Evolutionary conservation across 2,113 vertebrate species (phyloP).

Genomic region (Lonchura striata): DNA sequence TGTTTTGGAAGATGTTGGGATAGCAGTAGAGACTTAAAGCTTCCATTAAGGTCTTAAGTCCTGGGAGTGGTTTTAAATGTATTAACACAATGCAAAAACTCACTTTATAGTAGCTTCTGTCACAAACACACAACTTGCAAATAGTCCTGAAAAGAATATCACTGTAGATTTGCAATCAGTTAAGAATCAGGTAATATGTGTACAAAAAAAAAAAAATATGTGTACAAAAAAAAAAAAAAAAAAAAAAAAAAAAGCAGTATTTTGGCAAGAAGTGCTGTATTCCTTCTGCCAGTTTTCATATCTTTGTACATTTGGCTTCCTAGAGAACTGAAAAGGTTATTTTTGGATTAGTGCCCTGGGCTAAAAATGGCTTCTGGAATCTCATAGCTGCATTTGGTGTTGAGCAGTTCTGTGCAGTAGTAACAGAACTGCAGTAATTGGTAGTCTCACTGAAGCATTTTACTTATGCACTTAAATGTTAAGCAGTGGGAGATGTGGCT

Average conservation of each 20-base stretch:
- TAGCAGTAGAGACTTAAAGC: background rate
- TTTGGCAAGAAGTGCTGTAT: background rate
- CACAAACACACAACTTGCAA: background rate
- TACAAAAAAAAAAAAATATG: background rate
- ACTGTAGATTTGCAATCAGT: background rate
- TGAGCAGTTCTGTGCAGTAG: background rate
- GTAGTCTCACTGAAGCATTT: conserved; percentile 19
- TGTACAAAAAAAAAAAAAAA: background rate
- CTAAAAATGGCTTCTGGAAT: conserved; percentile 66
- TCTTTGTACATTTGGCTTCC: conserved; percentile 23
- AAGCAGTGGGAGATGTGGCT: background rate
- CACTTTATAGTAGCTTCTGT: background rate
- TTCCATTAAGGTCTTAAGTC: background rate
- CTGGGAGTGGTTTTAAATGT: conserved; percentile 23
- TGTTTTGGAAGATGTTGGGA: background rate
- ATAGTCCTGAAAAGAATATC: background rate
- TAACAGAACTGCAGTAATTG: conserved; percentile 6
- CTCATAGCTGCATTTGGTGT: conserved; percentile 21
- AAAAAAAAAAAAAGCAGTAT: background rate
- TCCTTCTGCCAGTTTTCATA: conserved; percentile 5
- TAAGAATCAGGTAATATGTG: background rate
- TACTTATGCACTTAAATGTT: conserved; percentile 17
- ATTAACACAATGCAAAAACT: background rate
- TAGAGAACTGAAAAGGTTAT: conserved; percentile 20
- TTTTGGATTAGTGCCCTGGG: conserved; percentile 7